Base-by-base conservation (phyloP, 2,888 invertebrate genomes). In the Salpingus planirostris region DNA sequence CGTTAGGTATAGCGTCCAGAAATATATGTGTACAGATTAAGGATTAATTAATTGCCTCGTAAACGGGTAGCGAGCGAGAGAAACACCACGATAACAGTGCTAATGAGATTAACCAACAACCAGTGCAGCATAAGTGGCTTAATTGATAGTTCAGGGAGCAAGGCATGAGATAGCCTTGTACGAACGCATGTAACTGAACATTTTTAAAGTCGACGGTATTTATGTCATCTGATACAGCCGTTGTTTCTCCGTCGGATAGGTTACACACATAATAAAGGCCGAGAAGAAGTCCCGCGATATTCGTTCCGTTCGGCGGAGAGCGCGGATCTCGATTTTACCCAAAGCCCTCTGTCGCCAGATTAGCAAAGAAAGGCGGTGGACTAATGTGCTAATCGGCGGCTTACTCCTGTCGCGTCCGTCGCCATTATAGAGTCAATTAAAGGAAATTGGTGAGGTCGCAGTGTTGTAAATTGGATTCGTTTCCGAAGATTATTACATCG, bases 61-160 rank as follows among this genome's bases (percentile, higher is more conserved):
- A 57, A 56, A 55, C 56, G 57, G 52, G 57, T 47, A 54, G 55
- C 50, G 52, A 58, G 57, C 56, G 56, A 59, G 58, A 61, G 57
- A 55, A 56, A 60, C 57, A 58, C 52, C 52, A 50, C 49, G 62
- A 62, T 62, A 60, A 56, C 55, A 52, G 55, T 54, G 55, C 60
- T 63, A 64, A 64, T 64, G 62, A 64, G 62, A 62, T 62, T 62
- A 62, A 57, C 52, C 54, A 52, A 55, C 56, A 54, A 52, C 46
- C 50, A 50, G 48, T 43, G 46, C 44, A 42, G 46, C 48, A 52
- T 54, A 54, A 54, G 52, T 51, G 53, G 50, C 46, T 59, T 62
- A 62, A 62, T 63, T 60, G 60, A 62, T 62, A 59, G 60, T 57
- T 56, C 48, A 46, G 48, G 52, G 46, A 46, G 49, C 47, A 52